These are phyloP conservation scores for Polymixis flavicincta DNA, from an alignment of 2,888 invertebrate genomes.

Conservation along the genomic window DNA sequence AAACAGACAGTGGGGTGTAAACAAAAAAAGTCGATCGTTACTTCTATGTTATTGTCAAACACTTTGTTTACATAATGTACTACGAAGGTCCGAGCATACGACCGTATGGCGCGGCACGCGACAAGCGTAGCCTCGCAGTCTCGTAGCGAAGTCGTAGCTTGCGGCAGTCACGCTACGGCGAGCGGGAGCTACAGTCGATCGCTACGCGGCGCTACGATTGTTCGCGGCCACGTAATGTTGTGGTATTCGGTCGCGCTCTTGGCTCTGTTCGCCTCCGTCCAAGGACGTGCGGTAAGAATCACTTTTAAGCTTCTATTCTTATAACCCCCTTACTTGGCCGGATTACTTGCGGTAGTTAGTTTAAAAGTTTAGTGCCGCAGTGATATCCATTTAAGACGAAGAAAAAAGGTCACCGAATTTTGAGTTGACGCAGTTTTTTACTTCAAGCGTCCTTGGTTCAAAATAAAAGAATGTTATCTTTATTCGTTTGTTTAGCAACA, in stretches of 20 bases:
- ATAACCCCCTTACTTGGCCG: conserved; percentile 36
- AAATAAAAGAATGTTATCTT: neutral
- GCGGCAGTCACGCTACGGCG: conserved; percentile 88
- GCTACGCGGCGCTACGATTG: conserved; percentile 79
- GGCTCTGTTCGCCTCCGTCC: conserved; percentile 84
- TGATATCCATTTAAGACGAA: conserved; percentile 21
- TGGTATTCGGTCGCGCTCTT: conserved; percentile 81
- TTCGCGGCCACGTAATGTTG: conserved; percentile 84
- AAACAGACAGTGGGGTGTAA: conserved; percentile 60
- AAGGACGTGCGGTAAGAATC: conserved; percentile 89
- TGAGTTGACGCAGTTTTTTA: neutral
- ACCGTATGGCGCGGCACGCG: conserved; percentile 65
- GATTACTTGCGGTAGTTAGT: conserved; percentile 58
- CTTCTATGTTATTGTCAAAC: conserved; percentile 81
- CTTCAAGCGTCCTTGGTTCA: neutral
- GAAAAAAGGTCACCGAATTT: conserved; percentile 26
- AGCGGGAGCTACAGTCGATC: conserved; percentile 76
- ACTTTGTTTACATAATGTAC: conserved; percentile 87
- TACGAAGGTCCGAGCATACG: conserved; percentile 74
- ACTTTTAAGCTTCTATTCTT: conserved; percentile 68
- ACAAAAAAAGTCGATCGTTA: conserved; percentile 75
- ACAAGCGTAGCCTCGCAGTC: conserved; percentile 66
- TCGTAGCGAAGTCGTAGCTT: conserved; percentile 75
- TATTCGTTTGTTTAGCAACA: neutral
- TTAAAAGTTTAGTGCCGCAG: conserved; percentile 62